Evolutionary conservation across 2,113 vertebrate species (phyloP), one percentile per base, ranked within the genome.

Genomic region (Ovis canadensis): DNA sequence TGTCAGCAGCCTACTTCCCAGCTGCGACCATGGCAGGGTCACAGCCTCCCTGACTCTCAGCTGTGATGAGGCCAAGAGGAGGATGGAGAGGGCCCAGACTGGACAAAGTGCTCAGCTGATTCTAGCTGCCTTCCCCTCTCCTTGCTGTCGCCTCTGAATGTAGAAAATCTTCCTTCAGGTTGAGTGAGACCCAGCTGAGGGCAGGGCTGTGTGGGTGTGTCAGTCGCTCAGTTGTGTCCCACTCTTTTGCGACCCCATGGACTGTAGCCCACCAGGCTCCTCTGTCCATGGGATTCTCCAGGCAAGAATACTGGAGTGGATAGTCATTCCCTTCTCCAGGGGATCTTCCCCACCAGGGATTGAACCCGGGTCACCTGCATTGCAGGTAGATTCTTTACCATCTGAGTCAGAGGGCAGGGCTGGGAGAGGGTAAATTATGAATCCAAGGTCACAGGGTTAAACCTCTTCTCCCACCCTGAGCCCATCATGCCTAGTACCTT

Each of bases 11-110:
- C n/a, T 45, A 52, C 60, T 62, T 94, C 29, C 64, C 25, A 36
- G 64, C 25, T 25, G 88, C 64, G 59, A 50, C 71, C 25, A 19
- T 1, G 7, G 64, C 43, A 54, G 50, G 31, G 52, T 40, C 54
- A 71, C 23, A 7, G 13, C 40, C 48, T 67, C 55, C 36, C 19
- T 21, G 83, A 29, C 27, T 25, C n/a, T 64, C 9, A 1, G 80
- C 5, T 6, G 50, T 36, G 71, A 57, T 48, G 15, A 40, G 60
- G 71, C 59, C 48, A 59, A 62, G 45, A n/a, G 21, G 19, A 50
- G 64, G 3, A 0, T 21, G 27, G 23, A 86, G 52, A 45, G 62
- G 15, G 33, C 33, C 31, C 12, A 5, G 17, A 4, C 8, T 0
- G 0, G 71, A 11, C 64, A 91, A 81, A 45, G 25, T 1, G 15